These are phyloP conservation scores for Chaetophractus vellerosus DNA, from an alignment of 2,797 vertebrate species.

Conservation along the genomic window DNA sequence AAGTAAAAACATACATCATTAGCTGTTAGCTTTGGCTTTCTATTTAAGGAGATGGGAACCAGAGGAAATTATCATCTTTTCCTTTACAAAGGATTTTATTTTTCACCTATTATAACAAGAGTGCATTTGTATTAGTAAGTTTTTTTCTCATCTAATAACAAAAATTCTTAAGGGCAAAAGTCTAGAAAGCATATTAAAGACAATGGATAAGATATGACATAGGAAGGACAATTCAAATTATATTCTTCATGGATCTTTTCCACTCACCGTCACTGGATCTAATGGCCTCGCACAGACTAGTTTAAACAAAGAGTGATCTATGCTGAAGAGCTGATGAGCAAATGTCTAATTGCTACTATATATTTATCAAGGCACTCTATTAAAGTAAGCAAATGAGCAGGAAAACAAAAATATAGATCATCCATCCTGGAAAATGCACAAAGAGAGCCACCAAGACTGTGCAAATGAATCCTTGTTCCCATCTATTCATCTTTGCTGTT, in stretches of 20 bases:
- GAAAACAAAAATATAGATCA: conserved; percentile 76
- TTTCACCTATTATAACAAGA: conserved; percentile 49
- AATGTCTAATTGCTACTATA: neutral
- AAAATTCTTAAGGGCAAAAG: conserved; percentile 31
- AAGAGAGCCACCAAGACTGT: conserved; percentile 47
- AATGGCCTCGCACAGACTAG: neutral
- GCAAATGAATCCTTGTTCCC: conserved; percentile 24
- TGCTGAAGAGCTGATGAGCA: conserved; percentile 53
- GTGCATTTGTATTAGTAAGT: neutral
- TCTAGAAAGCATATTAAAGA: conserved; percentile 41
- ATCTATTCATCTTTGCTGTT: conserved; percentile 67
- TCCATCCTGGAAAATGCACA: conserved; percentile 62
- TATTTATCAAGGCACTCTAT: conserved; percentile 66
- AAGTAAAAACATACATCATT: neutral
- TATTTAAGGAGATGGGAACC: neutral
- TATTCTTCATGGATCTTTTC: conserved; percentile 35
- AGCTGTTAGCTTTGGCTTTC: conserved; percentile 2
- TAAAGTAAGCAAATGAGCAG: conserved; percentile 72
- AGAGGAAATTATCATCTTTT: conserved; percentile 40
- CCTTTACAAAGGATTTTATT: conserved; percentile 17
- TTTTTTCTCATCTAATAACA: conserved; percentile 17
- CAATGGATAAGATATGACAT: conserved; percentile 1
- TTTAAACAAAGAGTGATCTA: conserved; percentile 71
- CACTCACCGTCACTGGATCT: neutral
- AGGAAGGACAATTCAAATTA: conserved; percentile 6